phyloP scores from a whole-genome alignment of 2,113 vertebrate species.

The Picathartes gymnocephalus region DNA sequence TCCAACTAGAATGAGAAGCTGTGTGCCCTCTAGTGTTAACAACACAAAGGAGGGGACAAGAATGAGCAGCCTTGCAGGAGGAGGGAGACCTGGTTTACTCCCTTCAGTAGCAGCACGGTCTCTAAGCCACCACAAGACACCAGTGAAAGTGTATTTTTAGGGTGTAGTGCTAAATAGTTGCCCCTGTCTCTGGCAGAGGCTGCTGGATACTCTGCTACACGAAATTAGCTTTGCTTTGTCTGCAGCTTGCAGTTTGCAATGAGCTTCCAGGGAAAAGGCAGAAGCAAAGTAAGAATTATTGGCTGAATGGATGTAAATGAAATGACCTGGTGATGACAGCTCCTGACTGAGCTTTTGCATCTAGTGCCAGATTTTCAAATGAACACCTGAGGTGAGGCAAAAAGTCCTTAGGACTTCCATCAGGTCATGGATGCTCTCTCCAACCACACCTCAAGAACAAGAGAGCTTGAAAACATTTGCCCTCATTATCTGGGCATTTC shows the following conservation, averaged over 20 bases:
- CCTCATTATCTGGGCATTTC: not conserved
- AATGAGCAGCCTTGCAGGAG: not conserved
- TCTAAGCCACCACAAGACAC: not conserved
- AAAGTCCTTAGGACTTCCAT: not conserved
- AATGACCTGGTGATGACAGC: not conserved
- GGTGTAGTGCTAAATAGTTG: not conserved
- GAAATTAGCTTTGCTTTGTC: not conserved
- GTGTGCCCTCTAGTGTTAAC: not conserved
- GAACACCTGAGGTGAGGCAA: not conserved
- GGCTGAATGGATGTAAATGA: not conserved
- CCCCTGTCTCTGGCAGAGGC: not conserved
- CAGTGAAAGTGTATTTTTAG: not conserved
- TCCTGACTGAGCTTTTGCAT: not conserved
- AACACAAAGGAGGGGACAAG: not conserved
- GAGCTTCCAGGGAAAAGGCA: not conserved
- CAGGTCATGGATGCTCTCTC: not conserved
- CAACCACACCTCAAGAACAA: not conserved
- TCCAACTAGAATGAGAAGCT: not conserved
- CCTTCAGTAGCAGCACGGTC: not conserved
- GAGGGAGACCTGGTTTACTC: not conserved
- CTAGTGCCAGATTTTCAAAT: not conserved
- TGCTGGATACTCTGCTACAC: not conserved
- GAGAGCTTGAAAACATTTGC: not conserved
- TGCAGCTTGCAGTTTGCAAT: not conserved
- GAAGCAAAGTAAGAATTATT: not conserved